Percentiles rank a stretch among this genome's conserved stretches.
These are phyloP conservation scores for Galerucella nymphaeae DNA, from an alignment of 2,888 invertebrate genomes.

Conservation along the genomic window DNA sequence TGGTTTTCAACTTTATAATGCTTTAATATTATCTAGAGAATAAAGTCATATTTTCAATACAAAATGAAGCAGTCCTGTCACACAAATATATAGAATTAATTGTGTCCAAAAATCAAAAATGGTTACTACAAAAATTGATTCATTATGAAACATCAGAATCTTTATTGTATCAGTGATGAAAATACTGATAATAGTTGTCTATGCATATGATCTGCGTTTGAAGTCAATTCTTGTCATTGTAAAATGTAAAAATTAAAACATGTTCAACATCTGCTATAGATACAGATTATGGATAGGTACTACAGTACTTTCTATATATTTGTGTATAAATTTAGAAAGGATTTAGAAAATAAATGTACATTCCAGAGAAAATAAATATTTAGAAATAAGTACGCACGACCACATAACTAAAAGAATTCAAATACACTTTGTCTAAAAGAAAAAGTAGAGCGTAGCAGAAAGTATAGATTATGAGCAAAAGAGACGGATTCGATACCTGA, in stretches of 20 bases:
- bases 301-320: conserved; percentile 20
- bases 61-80: conserved; percentile 19
- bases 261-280: not conserved
- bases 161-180: no score
- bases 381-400: conserved; percentile 22
- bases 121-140: no score
- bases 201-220: no score
- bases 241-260: no score
- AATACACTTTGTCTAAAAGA: conserved; percentile 28
- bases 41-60: conserved; percentile 9
- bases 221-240: no score
- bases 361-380: conserved; percentile 22
- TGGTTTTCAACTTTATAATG: not conserved
- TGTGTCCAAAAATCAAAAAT: no score
- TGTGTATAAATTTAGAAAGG: conserved; percentile 5
- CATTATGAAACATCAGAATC: no score
- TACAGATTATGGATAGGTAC: not conserved
- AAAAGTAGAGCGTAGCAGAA: conserved; percentile 24
- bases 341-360: conserved; percentile 10
- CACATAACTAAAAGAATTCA: conserved; percentile 27
- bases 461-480: conserved; percentile 14
- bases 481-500: conserved; percentile 8
- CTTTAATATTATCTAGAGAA: conserved; percentile 8
- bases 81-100: not conserved
- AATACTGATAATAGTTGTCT: no score